Conservation (phyloP, 2,888 invertebrate species). For the Leptothorax acervorum region DNA sequence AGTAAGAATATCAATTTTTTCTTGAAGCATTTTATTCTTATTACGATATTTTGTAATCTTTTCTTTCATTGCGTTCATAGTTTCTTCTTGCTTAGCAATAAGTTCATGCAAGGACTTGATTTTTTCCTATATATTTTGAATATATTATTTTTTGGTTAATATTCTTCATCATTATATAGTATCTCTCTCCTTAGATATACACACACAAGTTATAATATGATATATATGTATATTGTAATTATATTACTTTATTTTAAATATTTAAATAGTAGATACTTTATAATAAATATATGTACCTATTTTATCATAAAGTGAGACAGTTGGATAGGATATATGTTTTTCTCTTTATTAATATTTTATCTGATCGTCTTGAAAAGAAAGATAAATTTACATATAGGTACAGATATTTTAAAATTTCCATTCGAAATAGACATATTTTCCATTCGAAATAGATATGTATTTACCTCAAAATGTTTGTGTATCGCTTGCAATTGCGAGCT, state of each 20-base stretch:
- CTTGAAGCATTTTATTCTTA: constrained; percentile 78
- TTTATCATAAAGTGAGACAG: not conserved
- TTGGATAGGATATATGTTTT: not conserved
- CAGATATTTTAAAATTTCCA: not conserved
- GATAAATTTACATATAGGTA: not conserved
- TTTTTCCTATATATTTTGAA: constrained; percentile 67
- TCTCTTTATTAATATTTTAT: not conserved
- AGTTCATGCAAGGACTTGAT: constrained; percentile 70
- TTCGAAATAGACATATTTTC: not conserved
- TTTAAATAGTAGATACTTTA: too few species aligned
- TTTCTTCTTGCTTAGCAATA: constrained; percentile 64
- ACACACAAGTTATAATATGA: not conserved
- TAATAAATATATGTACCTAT: not conserved
- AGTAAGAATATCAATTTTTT: constrained; percentile 83
- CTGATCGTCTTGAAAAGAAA: not conserved
- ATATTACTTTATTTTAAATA: too few species aligned
- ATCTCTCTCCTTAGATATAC: not conserved
- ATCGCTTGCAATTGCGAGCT: constrained; percentile 70
- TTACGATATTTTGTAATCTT: constrained; percentile 52
- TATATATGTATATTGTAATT: too few species aligned
- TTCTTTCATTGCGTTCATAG: constrained; percentile 55
- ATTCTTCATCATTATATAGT: not conserved
- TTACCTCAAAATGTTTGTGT: constrained; percentile 74
- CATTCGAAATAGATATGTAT: not conserved
- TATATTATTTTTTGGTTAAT: constrained; percentile 1